Base-by-base conservation (phyloP, 2,113 vertebrate genomes). In the Eublepharis macularius region DNA sequence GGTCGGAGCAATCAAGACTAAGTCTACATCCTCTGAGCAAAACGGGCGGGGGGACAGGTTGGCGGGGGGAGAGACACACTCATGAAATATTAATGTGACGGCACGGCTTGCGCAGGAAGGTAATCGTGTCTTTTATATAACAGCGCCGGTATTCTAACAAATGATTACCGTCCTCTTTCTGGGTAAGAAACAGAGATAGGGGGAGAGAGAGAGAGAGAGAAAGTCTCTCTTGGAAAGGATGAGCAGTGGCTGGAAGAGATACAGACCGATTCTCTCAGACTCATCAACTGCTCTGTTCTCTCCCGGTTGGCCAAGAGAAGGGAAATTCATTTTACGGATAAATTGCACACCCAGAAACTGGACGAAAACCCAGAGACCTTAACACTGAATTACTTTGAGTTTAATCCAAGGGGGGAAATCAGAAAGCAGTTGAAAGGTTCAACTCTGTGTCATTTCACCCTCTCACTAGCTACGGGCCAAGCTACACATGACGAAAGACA, bases 21-120 rank as follows among this genome's bases (percentile, higher is more conserved):
- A 94, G 93, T 90, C 86, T 85, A 76, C 88, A 81, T 92, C 90
- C n/a, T 19, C 89, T 4, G 5, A 63, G 76, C 84, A 80, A 85
- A 80, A 80, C 36, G 51, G 51, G 79, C 1, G 57, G 4, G 24
- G 1, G 5, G 19, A 4, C 3, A n/a, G n/a, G 57, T 3, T 79
- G 24, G n/a, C 86, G 88, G 65, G 51, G 47, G 54, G 36, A 57
- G 82, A 4, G 74, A 19, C n/a, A n/a, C n/a, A 43, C 80, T 13
- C 79, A 41, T 81, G 89, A 91, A 87, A 92, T 91, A 94, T 86
- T 94, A 90, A 89, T 75, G 32, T 63, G 6, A n/a, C 90, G 36
- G 57, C 79, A 93, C 32, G 90, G 87, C 90, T 93, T 93, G 88
- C 89, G 51, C 75, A 91, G 91, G 87, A 92, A 91, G 29, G 10